phyloP scores from a whole-genome alignment of 2,797 vertebrate genomes.

The Cottoperca gobio region DNA sequence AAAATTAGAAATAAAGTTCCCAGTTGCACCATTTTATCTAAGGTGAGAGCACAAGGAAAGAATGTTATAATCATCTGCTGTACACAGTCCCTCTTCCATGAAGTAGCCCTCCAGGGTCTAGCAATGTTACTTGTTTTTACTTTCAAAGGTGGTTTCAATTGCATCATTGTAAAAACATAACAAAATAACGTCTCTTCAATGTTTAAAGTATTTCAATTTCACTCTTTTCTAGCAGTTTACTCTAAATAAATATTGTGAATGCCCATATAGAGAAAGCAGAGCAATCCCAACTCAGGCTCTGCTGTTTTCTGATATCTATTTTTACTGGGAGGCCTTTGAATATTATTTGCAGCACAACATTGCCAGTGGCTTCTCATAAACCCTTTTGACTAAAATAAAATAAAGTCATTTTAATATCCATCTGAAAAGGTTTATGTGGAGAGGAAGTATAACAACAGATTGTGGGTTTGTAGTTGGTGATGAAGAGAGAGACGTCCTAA shows the following conservation, averaged over 20 bases:
- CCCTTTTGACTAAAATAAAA: constrained; percentile 40
- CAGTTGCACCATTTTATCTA: too few species aligned
- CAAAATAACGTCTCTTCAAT: neutral
- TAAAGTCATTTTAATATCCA: constrained; percentile 44
- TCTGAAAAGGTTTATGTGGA: constrained; percentile 16
- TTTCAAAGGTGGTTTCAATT: neutral
- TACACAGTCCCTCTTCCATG: too few species aligned
- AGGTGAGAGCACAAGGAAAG: too few species aligned
- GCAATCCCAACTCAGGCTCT: constrained; percentile 5
- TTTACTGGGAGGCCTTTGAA: constrained; percentile 29
- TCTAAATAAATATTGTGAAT: neutral
- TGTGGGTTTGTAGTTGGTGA: constrained; percentile 9
- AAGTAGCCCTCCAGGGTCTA: too few species aligned
- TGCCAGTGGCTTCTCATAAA: constrained; percentile 31
- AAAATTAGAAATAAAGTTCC: too few species aligned
- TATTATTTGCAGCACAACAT: constrained; percentile 16
- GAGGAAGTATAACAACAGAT: constrained; percentile 25
- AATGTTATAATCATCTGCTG: too few species aligned
- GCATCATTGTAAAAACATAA: neutral
- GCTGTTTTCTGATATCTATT: constrained; percentile 32
- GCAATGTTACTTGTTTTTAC: too few species aligned
- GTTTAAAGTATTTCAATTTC: neutral
- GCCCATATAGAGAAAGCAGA: neutral
- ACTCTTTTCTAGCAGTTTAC: neutral
- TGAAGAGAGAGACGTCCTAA: constrained; percentile 18